These are phyloP conservation scores for Callopanchax toddi DNA, from an alignment of 2,113 vertebrate genomes.

Conservation along the genomic window DNA sequence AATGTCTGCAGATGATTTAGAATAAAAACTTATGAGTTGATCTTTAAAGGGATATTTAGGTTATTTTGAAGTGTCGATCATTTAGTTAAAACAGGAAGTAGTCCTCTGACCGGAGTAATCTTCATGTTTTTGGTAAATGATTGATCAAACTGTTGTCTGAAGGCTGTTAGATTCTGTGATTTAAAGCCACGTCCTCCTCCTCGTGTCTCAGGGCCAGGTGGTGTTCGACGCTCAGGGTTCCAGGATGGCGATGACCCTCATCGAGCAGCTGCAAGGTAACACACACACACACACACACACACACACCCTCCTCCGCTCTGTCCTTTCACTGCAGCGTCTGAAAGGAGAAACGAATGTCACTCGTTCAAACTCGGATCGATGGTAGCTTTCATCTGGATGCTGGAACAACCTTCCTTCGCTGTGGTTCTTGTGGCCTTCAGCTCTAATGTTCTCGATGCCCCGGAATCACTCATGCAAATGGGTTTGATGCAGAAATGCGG, in stretches of 20 bases:
- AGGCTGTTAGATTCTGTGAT: neutral
- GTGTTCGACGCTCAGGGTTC: slow-evolving; percentile 97
- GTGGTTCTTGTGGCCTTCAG: neutral
- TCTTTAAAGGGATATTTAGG: too few relatives aligned
- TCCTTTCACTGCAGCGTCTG: slow-evolving; percentile 8
- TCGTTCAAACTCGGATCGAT: slow-evolving; percentile 32
- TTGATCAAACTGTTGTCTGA: too few relatives aligned
- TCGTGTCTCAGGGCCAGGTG: slow-evolving; percentile 87
- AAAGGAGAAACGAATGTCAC: slow-evolving; percentile 24
- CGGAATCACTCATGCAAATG: slow-evolving; percentile 22
- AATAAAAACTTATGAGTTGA: too few relatives aligned
- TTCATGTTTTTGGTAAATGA: too few relatives aligned
- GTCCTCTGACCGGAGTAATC: too few relatives aligned
- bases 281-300: too few relatives aligned
- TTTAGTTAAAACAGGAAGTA: too few relatives aligned
- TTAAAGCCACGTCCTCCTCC: neutral
- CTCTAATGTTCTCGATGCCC: neutral
- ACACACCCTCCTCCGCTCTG: neutral
- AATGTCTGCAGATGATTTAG: too few relatives aligned
- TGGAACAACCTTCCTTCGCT: neutral
- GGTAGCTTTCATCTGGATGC: neutral
- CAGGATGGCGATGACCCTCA: slow-evolving; percentile 97
- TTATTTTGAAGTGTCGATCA: too few relatives aligned
- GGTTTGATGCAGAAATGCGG: slow-evolving; percentile 30
- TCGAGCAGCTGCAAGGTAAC: slow-evolving; percentile 94